Evolutionary conservation across 2,888 invertebrate species (phyloP), one percentile per base, ranked within the genome.

Genomic region (Acronicta leporina): DNA sequence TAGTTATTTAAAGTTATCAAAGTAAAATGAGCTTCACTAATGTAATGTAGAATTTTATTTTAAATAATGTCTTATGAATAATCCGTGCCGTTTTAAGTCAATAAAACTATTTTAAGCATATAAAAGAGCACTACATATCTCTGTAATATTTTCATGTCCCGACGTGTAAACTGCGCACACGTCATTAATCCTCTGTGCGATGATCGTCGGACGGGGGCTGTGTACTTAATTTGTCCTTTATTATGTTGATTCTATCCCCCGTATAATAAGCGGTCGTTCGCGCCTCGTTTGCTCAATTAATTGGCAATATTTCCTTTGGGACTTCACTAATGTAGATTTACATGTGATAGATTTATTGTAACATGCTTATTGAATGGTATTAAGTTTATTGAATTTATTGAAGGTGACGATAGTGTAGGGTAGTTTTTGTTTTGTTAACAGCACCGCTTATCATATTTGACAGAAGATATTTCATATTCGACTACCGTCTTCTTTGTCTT

Each of bases 211-310:
- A 58, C 78, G 79, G 84, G 78, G 73, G 80, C 75, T 73, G 80
- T 84, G 74, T 82, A 86, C 83, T 87, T 88, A 89, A 90, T 90
- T 87, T 87, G 88, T 82, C 82, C 83, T 81, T 84, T 85, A 89
- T 88, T 89, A 88, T 85, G 79, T 80, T 78, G 82, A 75, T 77
- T 72, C 68, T 71, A 70, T 73, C 70, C 71, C 66, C 58, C 71
- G 45, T 73, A 82, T 81, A 82, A 82, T 81, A 79, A 68, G 73
- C 75, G 79, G 79, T 80, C 81, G 81, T 80, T 83, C 77, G 76
- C 87, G 85, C 80, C 74, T 85, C 88, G 88, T 87, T 88, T 87
- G 83, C 76, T 77, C 80, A 77, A 85, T 86, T 91, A 90, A 91
- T 91, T 89, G 88, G 79, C 74, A 82, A 68, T 79, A 87, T 87